Percentiles rank a stretch among this genome's conserved stretches.
phyloP scores from a whole-genome alignment of 1,140 invertebrate genomes.

The Idris sp. region DNA sequence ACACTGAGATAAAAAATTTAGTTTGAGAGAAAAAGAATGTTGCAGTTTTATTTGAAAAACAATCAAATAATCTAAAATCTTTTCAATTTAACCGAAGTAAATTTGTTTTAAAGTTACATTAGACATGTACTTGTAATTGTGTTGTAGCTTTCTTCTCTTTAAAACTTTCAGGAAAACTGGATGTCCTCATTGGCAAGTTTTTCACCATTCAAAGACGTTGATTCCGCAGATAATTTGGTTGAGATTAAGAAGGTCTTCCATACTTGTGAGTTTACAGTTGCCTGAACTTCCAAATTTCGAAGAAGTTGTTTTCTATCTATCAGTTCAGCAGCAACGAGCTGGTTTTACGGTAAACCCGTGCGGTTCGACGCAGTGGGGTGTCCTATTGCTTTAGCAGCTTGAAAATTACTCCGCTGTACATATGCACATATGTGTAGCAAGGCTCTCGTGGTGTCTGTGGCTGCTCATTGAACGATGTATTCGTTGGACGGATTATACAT shows the following conservation, averaged over 20 bases:
- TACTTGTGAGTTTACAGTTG: constrained; percentile 24
- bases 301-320: constrained; percentile 46
- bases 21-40: no score
- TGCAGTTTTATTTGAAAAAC: no score
- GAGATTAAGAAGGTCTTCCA: constrained; percentile 20
- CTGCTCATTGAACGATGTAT: constrained; percentile 65
- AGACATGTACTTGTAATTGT: no score
- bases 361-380: constrained; percentile 49
- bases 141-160: no score
- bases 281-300: constrained; percentile 40
- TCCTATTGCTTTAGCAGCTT: constrained; percentile 65
- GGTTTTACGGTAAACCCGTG: constrained; percentile 66
- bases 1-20: no score
- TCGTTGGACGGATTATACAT: constrained; percentile 59
- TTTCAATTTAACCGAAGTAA: no score
- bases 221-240: constrained; percentile 17
- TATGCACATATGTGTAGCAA: constrained; percentile 25
- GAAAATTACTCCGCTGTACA: constrained; percentile 62
- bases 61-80: no score
- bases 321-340: constrained; percentile 23
- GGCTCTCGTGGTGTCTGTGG: constrained; percentile 45
- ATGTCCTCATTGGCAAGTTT: constrained; percentile 21
- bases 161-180: constrained; percentile 18
- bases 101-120: no score
- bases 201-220: constrained; percentile 2